Base-by-base conservation (phyloP, 2,888 invertebrate species). In the Campaea margaritaria region DNA sequence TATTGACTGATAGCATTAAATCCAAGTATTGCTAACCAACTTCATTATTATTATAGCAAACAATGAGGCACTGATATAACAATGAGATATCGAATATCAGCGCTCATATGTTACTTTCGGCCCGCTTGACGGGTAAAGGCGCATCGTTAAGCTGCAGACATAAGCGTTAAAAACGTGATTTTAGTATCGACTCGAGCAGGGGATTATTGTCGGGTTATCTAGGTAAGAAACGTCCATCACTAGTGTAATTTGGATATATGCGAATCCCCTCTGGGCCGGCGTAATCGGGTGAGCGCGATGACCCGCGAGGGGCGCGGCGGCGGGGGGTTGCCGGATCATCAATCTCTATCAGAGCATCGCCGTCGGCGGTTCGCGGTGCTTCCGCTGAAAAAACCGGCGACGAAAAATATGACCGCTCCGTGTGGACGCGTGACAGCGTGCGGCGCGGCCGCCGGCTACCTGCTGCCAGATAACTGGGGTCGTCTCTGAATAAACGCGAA, bases 201-300 rank as follows among this genome's bases (percentile, higher is more conserved):
- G 76, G 77, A 79, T 83, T 83, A 81, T 82, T 75, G 73, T 73
- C 67, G 77, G 78, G 82, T 83, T 80, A 83, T 80, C 81, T 78
- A 76, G 79, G 79, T 85, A 89, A 90, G 89, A 86, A 88, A 87
- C 88, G 90, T 91, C 91, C 85, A 87, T 92, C 90, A 89, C 77
- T 70, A 56, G 71, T 75, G 85, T 91, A 91, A 91, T 92, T 91
- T 91, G 91, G 89, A 91, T 92, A 89, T 89, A 91, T 91, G 88
- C 87, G 89, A 85, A 84, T 84, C 85, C 88, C 86, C 82, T 83
- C 78, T 76, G 83, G 82, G 75, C 78, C 76, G 78, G 75, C 74
- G 81, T 89, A 89, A 88, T 86, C 88, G 87, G 80, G 83, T 81
- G 81, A 83, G 86, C 86, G 77, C 86, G 82, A 83, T 85, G 86